A percentile compares a stretch with the other conserved stretches of the same genome.
These are phyloP conservation scores for Apodemus sylvaticus DNA, from an alignment of 2,113 vertebrate genomes.

Conservation along the genomic window DNA sequence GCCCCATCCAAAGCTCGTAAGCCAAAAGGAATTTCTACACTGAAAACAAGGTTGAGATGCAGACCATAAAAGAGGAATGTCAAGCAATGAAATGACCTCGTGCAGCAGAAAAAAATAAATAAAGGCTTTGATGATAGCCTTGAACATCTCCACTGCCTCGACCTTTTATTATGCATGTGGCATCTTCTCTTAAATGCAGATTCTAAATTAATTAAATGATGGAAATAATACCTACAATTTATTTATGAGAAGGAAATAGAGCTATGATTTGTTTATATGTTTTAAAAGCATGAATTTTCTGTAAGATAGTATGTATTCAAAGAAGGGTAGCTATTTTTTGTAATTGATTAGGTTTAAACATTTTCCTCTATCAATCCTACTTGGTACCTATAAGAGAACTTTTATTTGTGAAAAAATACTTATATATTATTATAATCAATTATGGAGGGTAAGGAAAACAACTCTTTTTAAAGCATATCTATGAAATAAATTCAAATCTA, in stretches of 20 bases:
- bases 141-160: neutral
- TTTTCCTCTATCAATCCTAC: neutral
- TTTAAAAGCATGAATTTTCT: neutral
- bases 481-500: neutral
- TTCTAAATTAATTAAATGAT: neutral
- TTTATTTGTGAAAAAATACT: slow-evolving; percentile 11
- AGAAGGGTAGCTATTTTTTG: neutral
- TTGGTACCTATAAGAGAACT: neutral
- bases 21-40: neutral
- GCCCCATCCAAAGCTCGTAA: neutral
- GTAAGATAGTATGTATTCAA: neutral
- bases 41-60: neutral
- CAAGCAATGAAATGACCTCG: neutral
- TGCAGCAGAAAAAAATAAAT: neutral
- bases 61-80: neutral
- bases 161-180: neutral
- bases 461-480: neutral
- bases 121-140: neutral
- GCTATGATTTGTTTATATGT: neutral
- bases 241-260: neutral
- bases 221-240: neutral
- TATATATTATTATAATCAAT: neutral
- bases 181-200: neutral
- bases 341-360: neutral
- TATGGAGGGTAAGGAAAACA: neutral